A percentile compares a stretch with the other conserved stretches of the same genome.
These are phyloP conservation scores for Sceloporus undulatus DNA, from an alignment of 2,113 vertebrate species.

Conservation along the genomic window DNA sequence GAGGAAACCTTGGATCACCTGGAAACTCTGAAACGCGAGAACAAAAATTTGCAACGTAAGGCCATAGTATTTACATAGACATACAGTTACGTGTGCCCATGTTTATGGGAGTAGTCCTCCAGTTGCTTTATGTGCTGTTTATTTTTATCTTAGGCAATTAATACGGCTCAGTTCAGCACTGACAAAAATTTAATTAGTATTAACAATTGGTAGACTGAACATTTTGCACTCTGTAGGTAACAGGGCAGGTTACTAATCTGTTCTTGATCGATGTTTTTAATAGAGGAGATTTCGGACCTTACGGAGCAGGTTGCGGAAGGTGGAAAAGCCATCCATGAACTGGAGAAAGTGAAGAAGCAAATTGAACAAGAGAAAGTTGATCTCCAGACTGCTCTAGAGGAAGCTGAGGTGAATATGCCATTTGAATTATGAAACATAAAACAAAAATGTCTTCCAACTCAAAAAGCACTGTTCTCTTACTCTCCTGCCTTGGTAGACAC, in stretches of 20 bases:
- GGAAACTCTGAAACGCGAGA: slow-evolving; percentile 77
- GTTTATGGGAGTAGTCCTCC: neutral
- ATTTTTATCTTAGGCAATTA: neutral
- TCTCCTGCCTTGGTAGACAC: neutral
- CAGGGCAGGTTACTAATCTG: slow-evolving; percentile 80
- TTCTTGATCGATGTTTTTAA: neutral
- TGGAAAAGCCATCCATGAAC: slow-evolving; percentile 88
- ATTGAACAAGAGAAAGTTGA: slow-evolving; percentile 86
- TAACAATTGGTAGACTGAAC: neutral
- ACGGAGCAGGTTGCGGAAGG: slow-evolving; percentile 85
- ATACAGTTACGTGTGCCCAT: neutral
- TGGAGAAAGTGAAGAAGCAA: slow-evolving; percentile 90
- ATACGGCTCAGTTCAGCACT: neutral
- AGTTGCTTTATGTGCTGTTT: neutral
- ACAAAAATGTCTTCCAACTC: neutral
- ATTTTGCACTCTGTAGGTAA: neutral
- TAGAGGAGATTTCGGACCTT: slow-evolving; percentile 90
- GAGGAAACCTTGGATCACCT: slow-evolving; percentile 78
- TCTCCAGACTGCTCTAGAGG: slow-evolving; percentile 86
- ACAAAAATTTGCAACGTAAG: slow-evolving; percentile 79
- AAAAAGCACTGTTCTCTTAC: neutral
- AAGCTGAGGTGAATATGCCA: slow-evolving; percentile 80
- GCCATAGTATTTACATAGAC: neutral
- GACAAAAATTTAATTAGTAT: neutral
- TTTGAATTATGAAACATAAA: neutral